Conservation (phyloP, 2,888 invertebrate genomes). For the Drosophila subsilvestris region DNA sequence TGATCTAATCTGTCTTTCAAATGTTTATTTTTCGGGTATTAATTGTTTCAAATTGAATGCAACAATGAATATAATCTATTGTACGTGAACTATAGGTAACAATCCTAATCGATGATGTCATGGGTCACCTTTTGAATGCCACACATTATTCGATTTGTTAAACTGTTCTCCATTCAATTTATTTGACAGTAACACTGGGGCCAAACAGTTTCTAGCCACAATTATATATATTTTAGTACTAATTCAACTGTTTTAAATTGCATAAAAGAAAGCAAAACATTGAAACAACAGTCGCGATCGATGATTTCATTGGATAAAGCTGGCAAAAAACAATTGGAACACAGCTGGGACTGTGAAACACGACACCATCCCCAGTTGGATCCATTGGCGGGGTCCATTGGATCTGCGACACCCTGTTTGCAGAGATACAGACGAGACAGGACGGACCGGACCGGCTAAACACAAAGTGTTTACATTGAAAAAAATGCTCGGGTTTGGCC, state of each 20-base stretch:
- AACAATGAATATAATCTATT: neutral
- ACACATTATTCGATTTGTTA: neutral
- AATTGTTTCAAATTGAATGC: neutral
- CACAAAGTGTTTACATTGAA: constrained; percentile 47
- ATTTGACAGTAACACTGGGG: too few species aligned
- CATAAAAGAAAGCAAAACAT: neutral
- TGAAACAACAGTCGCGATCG: neutral
- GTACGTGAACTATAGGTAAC: neutral
- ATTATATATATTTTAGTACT: neutral
- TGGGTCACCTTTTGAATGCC: neutral
- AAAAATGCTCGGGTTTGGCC: constrained; percentile 44
- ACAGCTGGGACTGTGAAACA: neutral
- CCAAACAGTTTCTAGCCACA: neutral
- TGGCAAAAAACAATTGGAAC: neutral
- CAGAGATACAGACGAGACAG: constrained; percentile 30
- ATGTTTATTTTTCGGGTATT: neutral
- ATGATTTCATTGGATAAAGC: neutral
- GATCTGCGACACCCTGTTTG: constrained; percentile 35
- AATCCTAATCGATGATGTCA: neutral
- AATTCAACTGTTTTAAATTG: neutral
- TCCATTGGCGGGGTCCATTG: neutral
- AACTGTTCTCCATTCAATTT: neutral
- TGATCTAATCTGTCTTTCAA: neutral
- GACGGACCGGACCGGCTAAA: constrained; percentile 28
- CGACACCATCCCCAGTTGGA: neutral